Evolutionary conservation across 2,113 vertebrate genomes (phyloP).

Genomic region (Sigmodon hispidus): DNA sequence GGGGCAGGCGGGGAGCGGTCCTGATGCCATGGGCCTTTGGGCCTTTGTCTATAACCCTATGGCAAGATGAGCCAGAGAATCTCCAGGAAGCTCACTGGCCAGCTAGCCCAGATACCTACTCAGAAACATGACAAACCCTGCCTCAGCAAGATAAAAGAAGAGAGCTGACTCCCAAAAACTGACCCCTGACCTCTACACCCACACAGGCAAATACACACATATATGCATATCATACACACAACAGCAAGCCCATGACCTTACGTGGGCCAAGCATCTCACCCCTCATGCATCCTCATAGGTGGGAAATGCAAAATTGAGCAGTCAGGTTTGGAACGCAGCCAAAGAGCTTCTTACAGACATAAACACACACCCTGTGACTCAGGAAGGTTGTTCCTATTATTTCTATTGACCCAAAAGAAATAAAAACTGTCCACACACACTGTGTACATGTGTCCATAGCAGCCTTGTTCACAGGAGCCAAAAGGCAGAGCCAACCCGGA

Average conservation of each 20-base stretch:
- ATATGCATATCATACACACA: neutral
- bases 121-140: neutral
- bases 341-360: neutral
- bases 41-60: neutral
- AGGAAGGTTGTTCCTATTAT: neutral
- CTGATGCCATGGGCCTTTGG: neutral
- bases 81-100: neutral
- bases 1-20: too few species aligned
- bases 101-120: neutral
- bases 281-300: rapidly evolving
- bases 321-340: neutral
- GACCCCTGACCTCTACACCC: neutral
- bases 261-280: neutral
- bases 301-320: rapidly evolving
- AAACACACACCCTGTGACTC: constrained; percentile 19
- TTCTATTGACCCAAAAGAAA: neutral
- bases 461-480: neutral
- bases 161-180: neutral
- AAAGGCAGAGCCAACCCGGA: too few species aligned
- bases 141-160: neutral
- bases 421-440: neutral
- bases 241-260: neutral
- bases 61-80: neutral
- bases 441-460: rapidly evolving
- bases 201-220: neutral